A percentile compares a stretch with the other conserved stretches of the same genome.
Evolutionary conservation across 2,888 invertebrate species (phyloP).

Genomic region (Eupithecia abbreviata): DNA sequence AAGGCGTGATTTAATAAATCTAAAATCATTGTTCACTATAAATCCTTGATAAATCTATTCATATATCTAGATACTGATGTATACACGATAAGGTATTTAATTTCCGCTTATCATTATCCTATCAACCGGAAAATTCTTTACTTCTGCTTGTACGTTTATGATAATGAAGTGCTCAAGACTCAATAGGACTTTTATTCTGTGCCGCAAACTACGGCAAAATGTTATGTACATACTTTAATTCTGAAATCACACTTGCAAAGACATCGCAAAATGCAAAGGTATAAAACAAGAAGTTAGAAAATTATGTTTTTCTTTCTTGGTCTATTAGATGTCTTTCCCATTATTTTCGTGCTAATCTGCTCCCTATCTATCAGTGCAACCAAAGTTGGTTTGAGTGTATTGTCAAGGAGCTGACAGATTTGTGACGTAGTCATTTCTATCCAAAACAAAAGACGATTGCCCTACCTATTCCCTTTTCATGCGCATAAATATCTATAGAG

Average conservation of each 20-base stretch:
- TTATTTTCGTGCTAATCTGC: neutral
- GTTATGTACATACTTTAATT: neutral
- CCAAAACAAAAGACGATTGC: no score
- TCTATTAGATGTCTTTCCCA: neutral
- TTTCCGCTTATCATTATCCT: slow-evolving; percentile 60
- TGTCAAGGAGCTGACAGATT: neutral
- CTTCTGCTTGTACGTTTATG: neutral
- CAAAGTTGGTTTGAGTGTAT: no score
- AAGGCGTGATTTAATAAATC: slow-evolving; percentile 45
- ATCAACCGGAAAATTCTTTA: slow-evolving; percentile 51
- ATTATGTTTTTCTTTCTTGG: no score
- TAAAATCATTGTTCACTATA: slow-evolving; percentile 62
- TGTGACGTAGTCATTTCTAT: neutral
- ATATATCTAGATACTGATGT: neutral
- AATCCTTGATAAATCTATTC: slow-evolving; percentile 50
- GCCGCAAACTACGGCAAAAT: neutral
- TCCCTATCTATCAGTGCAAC: no score
- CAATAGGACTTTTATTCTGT: neutral
- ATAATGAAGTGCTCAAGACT: slow-evolving; percentile 2
- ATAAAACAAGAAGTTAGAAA: neutral
- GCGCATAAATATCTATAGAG: no score
- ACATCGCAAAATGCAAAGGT: neutral
- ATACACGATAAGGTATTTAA: slow-evolving; percentile 9
- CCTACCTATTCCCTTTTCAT: no score
- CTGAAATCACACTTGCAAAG: neutral